A percentile compares a stretch with the other conserved stretches of the same genome.
phyloP scores from a whole-genome alignment of 2,888 invertebrate genomes.

The Chymomyza amoena region DNA sequence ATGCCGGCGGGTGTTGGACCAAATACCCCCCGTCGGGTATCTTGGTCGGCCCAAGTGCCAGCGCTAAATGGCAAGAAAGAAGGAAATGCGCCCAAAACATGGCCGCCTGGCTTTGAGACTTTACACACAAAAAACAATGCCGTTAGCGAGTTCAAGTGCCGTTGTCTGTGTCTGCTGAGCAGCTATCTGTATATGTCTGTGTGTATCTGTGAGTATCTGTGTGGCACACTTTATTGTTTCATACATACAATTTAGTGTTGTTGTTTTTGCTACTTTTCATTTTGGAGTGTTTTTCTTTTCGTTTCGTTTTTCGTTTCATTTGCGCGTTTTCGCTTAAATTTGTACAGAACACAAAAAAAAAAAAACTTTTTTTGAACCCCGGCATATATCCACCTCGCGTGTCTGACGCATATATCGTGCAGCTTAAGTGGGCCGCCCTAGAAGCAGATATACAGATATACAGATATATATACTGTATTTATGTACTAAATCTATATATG shows the following conservation, averaged over 20 bases:
- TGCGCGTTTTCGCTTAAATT: not conserved
- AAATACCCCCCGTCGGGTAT: not conserved
- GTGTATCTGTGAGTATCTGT: conserved; percentile 44
- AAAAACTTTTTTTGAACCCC: not conserved
- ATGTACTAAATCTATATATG: not conserved
- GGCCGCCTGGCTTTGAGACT: conserved; percentile 39
- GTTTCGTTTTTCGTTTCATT: not conserved
- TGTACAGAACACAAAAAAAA: not conserved
- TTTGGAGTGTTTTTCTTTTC: not conserved
- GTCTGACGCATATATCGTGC: conserved; percentile 59
- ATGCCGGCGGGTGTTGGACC: conserved; percentile 57
- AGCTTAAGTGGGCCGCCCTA: conserved; percentile 64
- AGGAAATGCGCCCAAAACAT: conserved; percentile 22
- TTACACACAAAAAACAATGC: conserved; percentile 9
- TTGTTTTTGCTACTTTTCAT: conserved; percentile 37
- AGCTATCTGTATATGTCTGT: conserved; percentile 8
- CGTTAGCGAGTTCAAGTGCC: conserved; percentile 13
- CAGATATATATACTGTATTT: not conserved
- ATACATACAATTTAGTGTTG: conserved; percentile 36
- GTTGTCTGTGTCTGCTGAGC: conserved; percentile 13
- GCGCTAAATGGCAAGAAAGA: conserved; percentile 28
- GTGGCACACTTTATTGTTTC: conserved; percentile 62
- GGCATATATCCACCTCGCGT: conserved; percentile 48
- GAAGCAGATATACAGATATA: conserved; percentile 50
- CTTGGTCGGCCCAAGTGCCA: not conserved